Percentiles rank a stretch among this genome's conserved stretches.
phyloP scores from a whole-genome alignment of 2,888 invertebrate species.

The Agrotis puta region DNA sequence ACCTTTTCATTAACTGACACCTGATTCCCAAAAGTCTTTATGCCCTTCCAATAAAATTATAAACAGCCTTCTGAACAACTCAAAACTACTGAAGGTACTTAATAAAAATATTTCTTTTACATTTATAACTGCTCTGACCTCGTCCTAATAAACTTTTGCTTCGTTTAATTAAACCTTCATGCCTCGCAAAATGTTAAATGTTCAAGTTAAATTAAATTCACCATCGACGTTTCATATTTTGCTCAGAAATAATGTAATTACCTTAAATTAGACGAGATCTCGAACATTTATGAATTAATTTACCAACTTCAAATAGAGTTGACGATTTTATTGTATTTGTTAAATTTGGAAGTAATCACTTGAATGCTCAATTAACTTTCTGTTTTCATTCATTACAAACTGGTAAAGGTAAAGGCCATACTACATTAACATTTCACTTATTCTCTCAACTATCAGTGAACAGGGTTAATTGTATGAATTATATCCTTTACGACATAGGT shows the following conservation, averaged over 20 bases:
- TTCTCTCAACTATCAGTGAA: neutral
- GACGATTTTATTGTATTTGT: constrained; percentile 52
- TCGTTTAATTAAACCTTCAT: constrained; percentile 78
- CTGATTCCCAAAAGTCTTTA: neutral
- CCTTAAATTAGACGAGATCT: constrained; percentile 59
- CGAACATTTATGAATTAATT: constrained; percentile 59
- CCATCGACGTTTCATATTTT: constrained; percentile 68
- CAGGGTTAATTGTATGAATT: neutral
- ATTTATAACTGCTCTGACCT: constrained; percentile 66
- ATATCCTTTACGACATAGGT: neutral
- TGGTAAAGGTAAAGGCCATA: neutral
- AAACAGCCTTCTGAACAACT: neutral
- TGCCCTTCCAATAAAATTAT: no score
- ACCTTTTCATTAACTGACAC: neutral
- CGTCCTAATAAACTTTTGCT: constrained; percentile 73
- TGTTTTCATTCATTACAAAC: constrained; percentile 26
- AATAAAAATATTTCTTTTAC: constrained; percentile 48
- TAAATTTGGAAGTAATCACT: constrained; percentile 52
- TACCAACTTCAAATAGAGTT: constrained; percentile 53
- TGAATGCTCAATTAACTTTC: constrained; percentile 41
- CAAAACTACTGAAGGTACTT: constrained; percentile 8
- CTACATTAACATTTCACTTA: neutral
- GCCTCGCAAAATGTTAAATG: constrained; percentile 71
- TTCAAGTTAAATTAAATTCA: constrained; percentile 73
- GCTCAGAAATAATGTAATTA: constrained; percentile 63